Evolutionary conservation across 2,113 vertebrate genomes (phyloP).

Genomic region (Lichenostomus cassidix): DNA sequence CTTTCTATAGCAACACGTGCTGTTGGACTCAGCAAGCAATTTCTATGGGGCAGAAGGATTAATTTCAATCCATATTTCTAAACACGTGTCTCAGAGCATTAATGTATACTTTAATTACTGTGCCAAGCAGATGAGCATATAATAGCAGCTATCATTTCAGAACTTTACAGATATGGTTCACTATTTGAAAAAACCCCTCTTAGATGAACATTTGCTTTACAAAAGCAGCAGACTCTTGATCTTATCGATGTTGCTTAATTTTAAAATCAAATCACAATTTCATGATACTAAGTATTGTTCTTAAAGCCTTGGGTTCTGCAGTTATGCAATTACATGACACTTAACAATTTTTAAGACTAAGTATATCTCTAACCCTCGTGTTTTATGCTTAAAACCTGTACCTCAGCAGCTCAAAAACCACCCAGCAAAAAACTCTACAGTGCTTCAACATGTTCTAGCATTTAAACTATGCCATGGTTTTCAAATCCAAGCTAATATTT

Average conservation of each 20-base stretch:
- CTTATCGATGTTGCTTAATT: background rate
- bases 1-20: background rate
- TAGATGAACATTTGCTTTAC: background rate
- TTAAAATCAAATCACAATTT: slow-evolving; percentile 18
- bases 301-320: background rate
- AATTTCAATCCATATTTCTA: background rate
- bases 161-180: background rate
- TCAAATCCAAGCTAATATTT: background rate
- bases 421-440: background rate
- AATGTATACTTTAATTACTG: slow-evolving; percentile 1
- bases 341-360: background rate
- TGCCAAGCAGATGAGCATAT: background rate
- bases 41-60: background rate
- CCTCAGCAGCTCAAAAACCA: background rate
- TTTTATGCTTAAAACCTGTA: background rate
- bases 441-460: background rate
- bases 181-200: background rate
- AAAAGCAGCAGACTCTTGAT: background rate
- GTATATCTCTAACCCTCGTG: background rate
- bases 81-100: background rate
- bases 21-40: background rate
- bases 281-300: background rate
- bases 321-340: background rate
- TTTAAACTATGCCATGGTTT: background rate
- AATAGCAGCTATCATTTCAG: slow-evolving; percentile 5